Conservation (phyloP, 2,113 vertebrate genomes). For the Marcusenius ussheri region DNA sequence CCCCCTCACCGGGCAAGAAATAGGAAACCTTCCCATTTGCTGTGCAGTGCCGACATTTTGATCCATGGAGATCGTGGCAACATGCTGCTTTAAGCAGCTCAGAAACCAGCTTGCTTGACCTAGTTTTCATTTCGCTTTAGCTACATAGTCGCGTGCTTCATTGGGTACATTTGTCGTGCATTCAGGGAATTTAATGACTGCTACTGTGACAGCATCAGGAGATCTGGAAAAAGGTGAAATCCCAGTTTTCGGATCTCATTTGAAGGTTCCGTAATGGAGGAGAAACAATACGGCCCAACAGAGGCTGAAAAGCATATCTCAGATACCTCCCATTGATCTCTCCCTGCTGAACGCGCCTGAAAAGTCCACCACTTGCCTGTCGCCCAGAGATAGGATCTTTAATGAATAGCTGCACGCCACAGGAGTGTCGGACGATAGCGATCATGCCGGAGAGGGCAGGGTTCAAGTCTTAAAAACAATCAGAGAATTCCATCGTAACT, state of each 20-base stretch:
- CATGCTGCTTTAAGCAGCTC: slow-evolving; percentile 36
- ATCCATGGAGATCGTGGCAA: slow-evolving; percentile 40
- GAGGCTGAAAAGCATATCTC: slow-evolving; percentile 25
- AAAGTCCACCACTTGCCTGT: slow-evolving; percentile 47
- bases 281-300: slow-evolving; percentile 28
- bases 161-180: background rate
- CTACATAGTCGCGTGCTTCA: slow-evolving; percentile 27
- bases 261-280: slow-evolving; percentile 44
- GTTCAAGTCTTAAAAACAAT: slow-evolving; percentile 68
- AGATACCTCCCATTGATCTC: slow-evolving; percentile 46
- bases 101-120: slow-evolving; percentile 36
- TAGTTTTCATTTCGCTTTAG: slow-evolving; percentile 37
- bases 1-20: background rate
- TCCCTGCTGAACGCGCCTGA: slow-evolving; percentile 45
- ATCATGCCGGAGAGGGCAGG: slow-evolving; percentile 59
- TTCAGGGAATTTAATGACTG: slow-evolving; percentile 26
- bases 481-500: slow-evolving; percentile 66
- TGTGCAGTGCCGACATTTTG: background rate
- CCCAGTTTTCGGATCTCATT: slow-evolving; percentile 32
- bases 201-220: slow-evolving; percentile 27
- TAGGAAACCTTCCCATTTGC: background rate
- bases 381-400: slow-evolving; percentile 61
- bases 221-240: slow-evolving; percentile 29
- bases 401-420: slow-evolving; percentile 67
- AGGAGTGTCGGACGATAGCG: slow-evolving; percentile 58